Evolutionary conservation across 2,797 vertebrate species (phyloP).

Genomic region (Tokudaia muenninki): DNA sequence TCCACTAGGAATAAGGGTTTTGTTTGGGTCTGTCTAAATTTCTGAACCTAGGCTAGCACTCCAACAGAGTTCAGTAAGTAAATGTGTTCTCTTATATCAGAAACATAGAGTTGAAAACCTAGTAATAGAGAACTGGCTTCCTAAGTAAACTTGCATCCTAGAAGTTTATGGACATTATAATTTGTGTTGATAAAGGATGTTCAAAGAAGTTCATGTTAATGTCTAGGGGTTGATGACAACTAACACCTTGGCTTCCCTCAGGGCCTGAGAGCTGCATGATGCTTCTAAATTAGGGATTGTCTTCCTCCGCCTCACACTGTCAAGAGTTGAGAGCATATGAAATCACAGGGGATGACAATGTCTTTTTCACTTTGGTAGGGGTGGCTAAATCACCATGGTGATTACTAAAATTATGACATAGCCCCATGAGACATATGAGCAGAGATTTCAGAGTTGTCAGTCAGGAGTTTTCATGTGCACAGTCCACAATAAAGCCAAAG

Average conservation of each 20-base stretch:
- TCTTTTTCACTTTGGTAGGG: slow-evolving; percentile 71
- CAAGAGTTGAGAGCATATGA: slow-evolving; percentile 51
- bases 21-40: slow-evolving; percentile 2
- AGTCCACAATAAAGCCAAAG: slow-evolving; percentile 24
- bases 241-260: slow-evolving; percentile 27
- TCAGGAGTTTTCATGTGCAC: slow-evolving; percentile 9
- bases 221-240: slow-evolving; percentile 46
- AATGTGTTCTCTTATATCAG: background rate
- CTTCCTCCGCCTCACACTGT: slow-evolving; percentile 47
- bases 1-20: background rate
- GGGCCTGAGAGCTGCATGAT: background rate
- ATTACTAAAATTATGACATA: slow-evolving; percentile 71
- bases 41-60: background rate
- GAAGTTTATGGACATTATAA: slow-evolving; percentile 35
- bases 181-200: slow-evolving; percentile 48
- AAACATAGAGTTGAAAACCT: background rate
- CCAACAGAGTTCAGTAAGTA: background rate
- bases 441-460: slow-evolving; percentile 67
- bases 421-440: slow-evolving; percentile 50
- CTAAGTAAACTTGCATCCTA: background rate
- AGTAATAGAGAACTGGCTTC: background rate
- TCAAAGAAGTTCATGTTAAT: slow-evolving; percentile 32
- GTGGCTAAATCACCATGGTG: slow-evolving; percentile 77
- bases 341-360: slow-evolving; percentile 61
- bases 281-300: slow-evolving; percentile 64